A percentile compares a stretch with the other conserved stretches of the same genome.
These are phyloP conservation scores for Leptinotarsa peninsularis DNA, from an alignment of 2,888 invertebrate genomes.

Conservation along the genomic window DNA sequence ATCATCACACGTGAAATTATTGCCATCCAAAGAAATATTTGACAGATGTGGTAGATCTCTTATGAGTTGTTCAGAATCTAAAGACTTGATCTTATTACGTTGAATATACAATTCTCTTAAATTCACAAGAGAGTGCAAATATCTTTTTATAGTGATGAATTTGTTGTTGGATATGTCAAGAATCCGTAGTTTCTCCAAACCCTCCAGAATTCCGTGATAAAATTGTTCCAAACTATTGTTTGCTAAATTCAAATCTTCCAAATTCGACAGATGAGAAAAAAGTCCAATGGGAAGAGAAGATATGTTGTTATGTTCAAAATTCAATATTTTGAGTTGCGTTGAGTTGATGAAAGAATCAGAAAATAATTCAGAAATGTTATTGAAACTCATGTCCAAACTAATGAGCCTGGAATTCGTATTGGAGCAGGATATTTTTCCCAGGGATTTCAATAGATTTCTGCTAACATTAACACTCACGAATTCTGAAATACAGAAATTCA, in stretches of 20 bases:
- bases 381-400: constrained; percentile 8
- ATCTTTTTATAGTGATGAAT: constrained; percentile 22
- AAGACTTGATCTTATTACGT: constrained; percentile 24
- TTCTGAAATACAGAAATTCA: neutral
- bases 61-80: constrained; percentile 21
- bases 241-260: constrained; percentile 32
- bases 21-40: constrained; percentile 24
- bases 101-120: constrained; percentile 30
- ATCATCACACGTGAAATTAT: constrained; percentile 29
- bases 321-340: neutral
- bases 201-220: constrained; percentile 34
- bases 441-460: neutral
- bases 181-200: constrained; percentile 21
- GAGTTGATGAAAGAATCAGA: neutral
- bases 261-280: constrained; percentile 24
- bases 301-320: constrained; percentile 35
- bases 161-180: constrained; percentile 34
- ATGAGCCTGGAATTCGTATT: neutral
- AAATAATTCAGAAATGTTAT: constrained; percentile 12
- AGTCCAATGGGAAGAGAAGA: constrained; percentile 19
- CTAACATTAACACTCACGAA: neutral
- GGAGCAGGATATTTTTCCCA: constrained; percentile 1
- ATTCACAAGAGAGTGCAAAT: constrained; percentile 23
- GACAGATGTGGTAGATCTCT: neutral
- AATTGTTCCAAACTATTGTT: constrained; percentile 28